phyloP scores from a whole-genome alignment of 1,140 invertebrate genomes.

The Halotydeus destructor region DNA sequence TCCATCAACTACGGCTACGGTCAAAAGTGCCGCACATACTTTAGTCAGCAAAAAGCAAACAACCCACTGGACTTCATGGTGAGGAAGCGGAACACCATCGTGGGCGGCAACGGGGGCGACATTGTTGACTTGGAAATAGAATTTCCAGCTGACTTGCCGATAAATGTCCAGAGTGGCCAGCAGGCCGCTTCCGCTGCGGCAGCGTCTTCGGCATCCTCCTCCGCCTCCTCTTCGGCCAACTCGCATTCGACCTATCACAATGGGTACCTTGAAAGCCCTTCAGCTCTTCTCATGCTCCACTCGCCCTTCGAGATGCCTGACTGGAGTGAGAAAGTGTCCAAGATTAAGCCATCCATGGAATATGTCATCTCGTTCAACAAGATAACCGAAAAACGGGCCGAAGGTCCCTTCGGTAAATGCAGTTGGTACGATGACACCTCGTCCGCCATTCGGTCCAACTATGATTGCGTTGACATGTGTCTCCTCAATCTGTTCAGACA shows the following conservation, averaged over 20 bases:
- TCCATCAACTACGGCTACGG: slow-evolving; percentile 2
- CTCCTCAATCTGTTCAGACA: background rate
- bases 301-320: background rate
- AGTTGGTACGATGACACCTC: background rate
- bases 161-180: background rate
- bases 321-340: background rate
- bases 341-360: background rate
- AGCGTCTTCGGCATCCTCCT: background rate
- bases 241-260: background rate
- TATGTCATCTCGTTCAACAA: slow-evolving; percentile 1
- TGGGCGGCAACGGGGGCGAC: background rate
- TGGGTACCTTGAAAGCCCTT: background rate
- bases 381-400: slow-evolving; percentile 1
- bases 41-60: background rate
- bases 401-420: background rate
- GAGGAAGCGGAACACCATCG: background rate
- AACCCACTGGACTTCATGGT: background rate
- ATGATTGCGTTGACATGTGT: slow-evolving; percentile 4
- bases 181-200: background rate
- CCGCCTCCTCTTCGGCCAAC: background rate
- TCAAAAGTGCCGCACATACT: slow-evolving; percentile 5
- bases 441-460: background rate
- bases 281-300: background rate
- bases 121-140: background rate
- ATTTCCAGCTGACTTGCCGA: background rate